phyloP scores from a whole-genome alignment of 2,113 vertebrate species.

The Saimiri boliviensis region DNA sequence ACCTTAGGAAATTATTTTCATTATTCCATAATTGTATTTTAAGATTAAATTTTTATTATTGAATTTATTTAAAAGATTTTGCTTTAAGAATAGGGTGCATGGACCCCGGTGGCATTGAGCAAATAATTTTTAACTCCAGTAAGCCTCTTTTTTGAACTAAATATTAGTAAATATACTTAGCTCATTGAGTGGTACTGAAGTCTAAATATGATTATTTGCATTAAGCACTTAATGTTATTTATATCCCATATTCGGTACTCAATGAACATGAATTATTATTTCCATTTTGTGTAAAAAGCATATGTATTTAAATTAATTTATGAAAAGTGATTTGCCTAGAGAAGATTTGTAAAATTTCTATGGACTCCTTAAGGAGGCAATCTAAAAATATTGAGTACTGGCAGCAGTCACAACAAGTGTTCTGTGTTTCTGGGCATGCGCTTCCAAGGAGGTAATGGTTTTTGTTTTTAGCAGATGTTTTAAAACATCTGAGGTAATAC shows the following conservation, averaged over 20 bases:
- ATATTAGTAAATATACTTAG: background rate
- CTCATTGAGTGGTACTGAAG: background rate
- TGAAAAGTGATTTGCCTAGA: background rate
- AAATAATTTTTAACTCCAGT: background rate
- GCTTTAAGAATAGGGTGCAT: background rate
- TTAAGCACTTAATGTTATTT: background rate
- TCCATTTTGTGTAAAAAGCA: background rate
- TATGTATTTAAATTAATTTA: background rate
- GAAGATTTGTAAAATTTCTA: background rate
- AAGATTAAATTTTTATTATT: conserved; percentile 12
- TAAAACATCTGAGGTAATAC: background rate
- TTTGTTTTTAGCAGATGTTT: background rate
- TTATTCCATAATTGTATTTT: conserved; percentile 1
- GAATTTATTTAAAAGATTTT: background rate
- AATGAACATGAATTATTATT: background rate
- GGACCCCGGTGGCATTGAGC: fast-evolving
- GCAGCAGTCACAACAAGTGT: background rate
- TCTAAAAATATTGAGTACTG: background rate
- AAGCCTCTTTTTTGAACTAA: background rate
- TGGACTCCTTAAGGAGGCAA: background rate
- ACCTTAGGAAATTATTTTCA: background rate
- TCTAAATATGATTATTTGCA: background rate
- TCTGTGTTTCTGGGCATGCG: background rate
- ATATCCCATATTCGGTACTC: background rate
- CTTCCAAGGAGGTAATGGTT: background rate